A percentile compares a stretch with the other conserved stretches of the same genome.
Evolutionary conservation across 2,797 vertebrate species (phyloP).

Genomic region (Coregonus sp.): DNA sequence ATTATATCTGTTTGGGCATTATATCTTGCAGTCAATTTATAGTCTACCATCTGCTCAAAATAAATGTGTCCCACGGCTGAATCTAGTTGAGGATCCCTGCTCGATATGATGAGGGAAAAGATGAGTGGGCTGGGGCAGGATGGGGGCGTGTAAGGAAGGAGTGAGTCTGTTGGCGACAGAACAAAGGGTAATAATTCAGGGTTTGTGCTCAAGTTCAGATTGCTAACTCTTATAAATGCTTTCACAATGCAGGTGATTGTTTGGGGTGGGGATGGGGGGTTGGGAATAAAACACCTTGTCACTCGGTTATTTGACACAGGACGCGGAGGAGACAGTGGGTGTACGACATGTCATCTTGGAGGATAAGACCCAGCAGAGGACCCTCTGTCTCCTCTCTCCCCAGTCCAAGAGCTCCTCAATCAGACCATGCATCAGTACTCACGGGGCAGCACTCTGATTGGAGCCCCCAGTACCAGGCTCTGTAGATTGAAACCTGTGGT

Average conservation of each 20-base stretch:
- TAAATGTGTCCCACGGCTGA: no score
- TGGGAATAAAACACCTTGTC: conserved; percentile 28
- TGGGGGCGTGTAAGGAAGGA: conserved; percentile 2
- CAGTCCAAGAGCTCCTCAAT: conserved; percentile 45
- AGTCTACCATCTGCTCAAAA: no score
- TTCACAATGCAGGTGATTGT: conserved; percentile 45
- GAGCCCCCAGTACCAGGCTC: neutral
- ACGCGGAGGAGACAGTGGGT: conserved; percentile 27
- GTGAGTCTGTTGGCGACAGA: neutral
- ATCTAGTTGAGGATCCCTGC: neutral
- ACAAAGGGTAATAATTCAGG: conserved; percentile 48
- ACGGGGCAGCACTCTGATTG: conserved; percentile 12
- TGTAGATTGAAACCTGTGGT: conserved; percentile 20
- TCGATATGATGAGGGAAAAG: conserved; percentile 35
- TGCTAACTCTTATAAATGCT: conserved; percentile 43
- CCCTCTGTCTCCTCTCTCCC: conserved; percentile 25
- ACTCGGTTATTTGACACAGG: conserved; percentile 46
- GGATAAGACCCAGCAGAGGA: conserved; percentile 37
- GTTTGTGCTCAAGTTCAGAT: conserved; percentile 40
- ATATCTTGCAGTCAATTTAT: no score
- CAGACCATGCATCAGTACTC: conserved; percentile 39
- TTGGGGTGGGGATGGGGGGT: conserved; percentile 24
- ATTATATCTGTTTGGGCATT: no score
- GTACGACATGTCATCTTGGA: conserved; percentile 63
- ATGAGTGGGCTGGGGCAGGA: conserved; percentile 21